Evolutionary conservation across 2,113 vertebrate species (phyloP), one percentile per base, ranked within the genome.

Genomic region (Carettochelys insculpta): DNA sequence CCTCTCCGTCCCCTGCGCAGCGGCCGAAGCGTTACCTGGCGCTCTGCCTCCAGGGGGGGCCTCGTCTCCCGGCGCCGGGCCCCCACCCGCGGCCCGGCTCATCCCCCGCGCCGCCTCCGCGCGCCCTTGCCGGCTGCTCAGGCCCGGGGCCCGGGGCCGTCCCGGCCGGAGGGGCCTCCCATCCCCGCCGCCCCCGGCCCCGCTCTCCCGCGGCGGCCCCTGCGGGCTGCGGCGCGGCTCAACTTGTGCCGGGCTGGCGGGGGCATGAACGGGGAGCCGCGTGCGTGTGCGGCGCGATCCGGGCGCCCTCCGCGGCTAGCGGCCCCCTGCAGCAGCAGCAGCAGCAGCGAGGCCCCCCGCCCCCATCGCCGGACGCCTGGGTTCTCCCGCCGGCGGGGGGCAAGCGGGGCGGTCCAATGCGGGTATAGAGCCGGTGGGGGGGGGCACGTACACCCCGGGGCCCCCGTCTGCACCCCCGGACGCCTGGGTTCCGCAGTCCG

Each of bases 11-110:
- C 29, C 47, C 19, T 73, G 20, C 34, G 17, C 77, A 20, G 24
- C 50, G 22, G 83, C 95, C 90, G 95, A 96, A 93, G 96, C 96
- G 96, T 95, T 97, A 94, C 96, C 96, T 73, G 45, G 45, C 52
- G 29, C 43, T 68, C 45, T 27, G 31, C 77, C 81, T 84, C 53
- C 38, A 8, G 29, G 73, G 61, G 61, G 61, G 61, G 61, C 19
- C n/a, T 11, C n/a, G 61, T 68, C 51, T 50, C 52, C 27, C 17
- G 22, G 56, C 83, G 38, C 54, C 19, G 9, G 25, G 50, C 6
- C 43, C 45, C 47, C 48, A 5, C 24, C 77, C 48, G 29, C 13
- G 19, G 41, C 58, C 34, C 19, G 58, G 58, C 58, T n/a, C 34
- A 65, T 65, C 58, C 58, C 58, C 58, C n/a, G n/a, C n/a, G n/a